Evolutionary conservation across 2,113 vertebrate species (phyloP).

Genomic region (Corythornis vintsioides): DNA sequence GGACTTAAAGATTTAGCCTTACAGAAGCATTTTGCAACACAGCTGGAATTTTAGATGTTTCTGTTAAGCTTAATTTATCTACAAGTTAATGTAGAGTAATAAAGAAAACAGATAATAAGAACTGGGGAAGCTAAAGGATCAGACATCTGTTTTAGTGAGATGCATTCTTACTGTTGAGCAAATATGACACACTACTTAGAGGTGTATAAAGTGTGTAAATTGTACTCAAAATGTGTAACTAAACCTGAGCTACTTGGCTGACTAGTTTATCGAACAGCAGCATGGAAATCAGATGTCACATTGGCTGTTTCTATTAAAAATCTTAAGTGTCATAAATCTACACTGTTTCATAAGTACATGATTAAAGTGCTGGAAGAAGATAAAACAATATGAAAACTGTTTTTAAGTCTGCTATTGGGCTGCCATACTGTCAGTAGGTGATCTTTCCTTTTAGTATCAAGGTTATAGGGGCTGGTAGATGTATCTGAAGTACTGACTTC

Average conservation of each 20-base stretch:
- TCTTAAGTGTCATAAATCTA: constrained; percentile 25
- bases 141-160: constrained; percentile 44
- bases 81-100: constrained; percentile 18
- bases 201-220: constrained; percentile 40
- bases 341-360: not conserved
- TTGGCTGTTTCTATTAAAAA: constrained; percentile 33
- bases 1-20: constrained; percentile 54
- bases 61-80: constrained; percentile 55
- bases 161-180: not conserved
- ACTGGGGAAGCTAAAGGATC: not conserved
- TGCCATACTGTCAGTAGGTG: constrained; percentile 31
- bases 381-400: not conserved
- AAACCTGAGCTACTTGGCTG: not conserved
- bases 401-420: constrained; percentile 38
- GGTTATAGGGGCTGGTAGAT: not conserved
- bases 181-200: not conserved
- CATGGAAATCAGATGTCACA: not conserved
- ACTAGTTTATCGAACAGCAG: not conserved
- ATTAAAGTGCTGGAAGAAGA: not conserved
- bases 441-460: constrained; percentile 30
- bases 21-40: constrained; percentile 45
- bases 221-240: constrained; percentile 14
- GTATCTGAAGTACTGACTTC: not conserved
- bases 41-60: constrained; percentile 48
- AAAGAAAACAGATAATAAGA: constrained; percentile 5